phyloP scores from a whole-genome alignment of 2,888 invertebrate species.

The Ephialtes manifestator region DNA sequence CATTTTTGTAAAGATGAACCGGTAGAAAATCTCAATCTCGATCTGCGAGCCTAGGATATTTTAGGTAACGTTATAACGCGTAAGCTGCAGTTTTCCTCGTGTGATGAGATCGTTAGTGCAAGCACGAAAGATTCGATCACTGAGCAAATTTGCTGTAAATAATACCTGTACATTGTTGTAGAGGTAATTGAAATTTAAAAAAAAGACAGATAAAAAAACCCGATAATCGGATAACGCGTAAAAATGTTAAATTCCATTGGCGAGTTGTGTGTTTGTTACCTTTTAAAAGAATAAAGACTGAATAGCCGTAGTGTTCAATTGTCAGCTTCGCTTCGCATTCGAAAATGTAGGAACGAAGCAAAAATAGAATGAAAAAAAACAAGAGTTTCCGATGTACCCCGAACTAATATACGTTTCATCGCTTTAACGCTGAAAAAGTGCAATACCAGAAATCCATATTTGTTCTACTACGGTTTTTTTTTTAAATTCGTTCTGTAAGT shows the following conservation, averaged over 20 bases:
- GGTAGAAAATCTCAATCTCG: too few species aligned
- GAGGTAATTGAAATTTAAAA: constrained; percentile 21
- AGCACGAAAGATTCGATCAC: constrained; percentile 23
- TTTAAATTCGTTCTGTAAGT: constrained; percentile 55
- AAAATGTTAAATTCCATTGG: constrained; percentile 39
- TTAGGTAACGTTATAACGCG: constrained; percentile 48
- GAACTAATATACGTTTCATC: constrained; percentile 39
- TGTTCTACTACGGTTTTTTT: constrained; percentile 49
- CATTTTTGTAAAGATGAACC: too few species aligned
- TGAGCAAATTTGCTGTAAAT: constrained; percentile 61
- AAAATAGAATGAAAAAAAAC: constrained; percentile 25
- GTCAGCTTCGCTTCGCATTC: constrained; percentile 49
- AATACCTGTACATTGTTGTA: constrained; percentile 58
- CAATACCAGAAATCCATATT: constrained; percentile 59
- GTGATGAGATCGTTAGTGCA: constrained; percentile 29
- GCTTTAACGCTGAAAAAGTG: constrained; percentile 53
- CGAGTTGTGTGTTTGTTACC: constrained; percentile 65
- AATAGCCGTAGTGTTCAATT: constrained; percentile 75
- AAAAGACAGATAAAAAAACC: neutral
- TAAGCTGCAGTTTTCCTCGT: constrained; percentile 14
- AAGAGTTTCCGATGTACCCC: constrained; percentile 2
- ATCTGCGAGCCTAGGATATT: constrained; percentile 52
- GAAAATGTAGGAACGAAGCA: constrained; percentile 30
- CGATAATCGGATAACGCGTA: constrained; percentile 5
- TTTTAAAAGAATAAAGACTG: constrained; percentile 80